Evolutionary conservation across 1,140 invertebrate species (phyloP).

Genomic region (Pissodes strobi): DNA sequence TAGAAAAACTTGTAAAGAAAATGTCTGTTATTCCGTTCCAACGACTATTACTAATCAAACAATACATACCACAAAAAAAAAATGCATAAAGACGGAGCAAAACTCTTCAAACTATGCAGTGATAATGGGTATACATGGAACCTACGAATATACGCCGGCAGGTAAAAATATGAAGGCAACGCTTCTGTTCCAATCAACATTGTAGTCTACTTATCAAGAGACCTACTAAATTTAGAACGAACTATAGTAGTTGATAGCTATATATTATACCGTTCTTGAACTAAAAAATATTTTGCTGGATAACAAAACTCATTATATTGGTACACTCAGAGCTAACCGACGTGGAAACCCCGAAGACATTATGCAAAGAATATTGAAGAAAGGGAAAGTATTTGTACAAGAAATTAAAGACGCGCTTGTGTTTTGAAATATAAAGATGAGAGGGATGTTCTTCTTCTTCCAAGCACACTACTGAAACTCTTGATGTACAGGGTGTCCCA

Average conservation of each 20-base stretch:
- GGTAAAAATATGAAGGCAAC: background rate
- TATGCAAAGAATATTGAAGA: constrained; percentile 47
- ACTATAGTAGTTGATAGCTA: constrained; percentile 56
- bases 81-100: constrained; percentile 53
- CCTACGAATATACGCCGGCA: constrained; percentile 46
- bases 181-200: too few relatives aligned
- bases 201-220: too few relatives aligned
- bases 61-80: constrained; percentile 56
- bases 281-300: constrained; percentile 50
- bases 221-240: constrained; percentile 40
- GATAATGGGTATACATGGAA: constrained; percentile 42
- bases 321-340: constrained; percentile 49
- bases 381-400: constrained; percentile 44
- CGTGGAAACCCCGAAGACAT: constrained; percentile 46
- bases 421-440: constrained; percentile 55
- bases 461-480: constrained; percentile 46
- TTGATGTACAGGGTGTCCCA: too few relatives aligned
- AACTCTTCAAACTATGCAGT: constrained; percentile 50
- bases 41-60: constrained; percentile 51
- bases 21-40: constrained; percentile 49
- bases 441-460: constrained; percentile 49
- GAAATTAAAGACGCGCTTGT: constrained; percentile 49
- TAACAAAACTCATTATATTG: constrained; percentile 51
- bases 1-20: constrained; percentile 26
- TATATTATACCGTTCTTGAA: constrained; percentile 53